phyloP scores from a whole-genome alignment of 2,113 vertebrate genomes.

The Hydrolagus affinis region DNA sequence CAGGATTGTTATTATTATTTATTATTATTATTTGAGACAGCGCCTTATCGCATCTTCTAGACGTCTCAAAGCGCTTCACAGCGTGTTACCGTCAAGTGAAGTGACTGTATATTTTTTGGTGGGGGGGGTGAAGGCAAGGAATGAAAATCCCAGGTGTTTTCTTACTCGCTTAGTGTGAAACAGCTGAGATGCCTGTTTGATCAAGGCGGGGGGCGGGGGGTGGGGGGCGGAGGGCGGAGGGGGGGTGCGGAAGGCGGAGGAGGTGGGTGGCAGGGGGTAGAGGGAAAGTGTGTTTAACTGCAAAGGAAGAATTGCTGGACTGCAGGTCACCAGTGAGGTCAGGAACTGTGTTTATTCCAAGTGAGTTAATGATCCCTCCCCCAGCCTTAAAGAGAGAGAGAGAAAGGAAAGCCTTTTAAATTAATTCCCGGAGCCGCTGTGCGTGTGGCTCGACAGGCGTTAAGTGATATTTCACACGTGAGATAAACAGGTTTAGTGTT shows the following conservation, averaged over 20 bases:
- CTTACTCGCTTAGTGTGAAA: neutral
- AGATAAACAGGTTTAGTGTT: neutral
- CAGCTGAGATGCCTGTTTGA: neutral
- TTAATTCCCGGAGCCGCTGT: neutral
- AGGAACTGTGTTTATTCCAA: neutral
- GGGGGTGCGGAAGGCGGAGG: no score
- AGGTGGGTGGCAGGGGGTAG: no score
- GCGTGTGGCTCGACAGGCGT: neutral
- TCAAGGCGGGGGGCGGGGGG: no score
- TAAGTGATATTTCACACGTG: neutral
- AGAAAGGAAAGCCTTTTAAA: neutral
- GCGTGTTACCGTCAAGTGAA: no score
- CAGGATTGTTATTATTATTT: no score
- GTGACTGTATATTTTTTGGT: no score
- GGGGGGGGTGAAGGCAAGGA: no score
- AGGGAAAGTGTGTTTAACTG: neutral
- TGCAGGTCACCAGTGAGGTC: neutral
- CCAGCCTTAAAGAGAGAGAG: neutral
- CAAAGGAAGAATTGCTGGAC: neutral
- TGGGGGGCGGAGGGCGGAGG: no score
- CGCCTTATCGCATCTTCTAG: no score
- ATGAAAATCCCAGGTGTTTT: neutral
- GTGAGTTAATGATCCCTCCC: slow-evolving; percentile 11
- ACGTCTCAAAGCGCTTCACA: no score
- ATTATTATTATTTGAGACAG: no score